Conservation (phyloP, 1,140 invertebrate genomes). For the Leptoteleia sp. region DNA sequence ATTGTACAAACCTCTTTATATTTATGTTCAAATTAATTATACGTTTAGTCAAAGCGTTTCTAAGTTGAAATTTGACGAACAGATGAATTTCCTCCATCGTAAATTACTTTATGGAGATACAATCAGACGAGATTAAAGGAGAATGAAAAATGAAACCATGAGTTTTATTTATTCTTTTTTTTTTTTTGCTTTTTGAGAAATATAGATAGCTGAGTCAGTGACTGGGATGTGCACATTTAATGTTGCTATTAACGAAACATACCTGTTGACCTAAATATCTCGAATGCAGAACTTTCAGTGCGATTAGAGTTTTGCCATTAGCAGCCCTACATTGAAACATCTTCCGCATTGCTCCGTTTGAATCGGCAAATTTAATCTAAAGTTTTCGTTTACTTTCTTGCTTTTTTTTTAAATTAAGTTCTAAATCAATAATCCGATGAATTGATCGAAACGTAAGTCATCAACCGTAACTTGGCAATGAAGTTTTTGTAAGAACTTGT, state of each 20-base stretch:
- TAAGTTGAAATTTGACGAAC: too few species aligned
- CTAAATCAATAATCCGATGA: constrained; percentile 38
- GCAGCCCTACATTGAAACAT: constrained; percentile 8
- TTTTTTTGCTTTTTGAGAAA: constrained; percentile 6
- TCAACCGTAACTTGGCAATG: constrained; percentile 32
- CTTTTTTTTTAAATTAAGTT: constrained; percentile 37
- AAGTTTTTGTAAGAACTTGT: constrained; percentile 47
- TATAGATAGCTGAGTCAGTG: constrained; percentile 4
- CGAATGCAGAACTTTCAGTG: constrained; percentile 32
- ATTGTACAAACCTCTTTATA: too few species aligned
- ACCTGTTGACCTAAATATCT: constrained; percentile 45
- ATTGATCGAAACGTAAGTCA: constrained; percentile 31
- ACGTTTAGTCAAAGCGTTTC: too few species aligned
- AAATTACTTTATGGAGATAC: constrained; percentile 1
- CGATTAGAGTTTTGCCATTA: constrained; percentile 49
- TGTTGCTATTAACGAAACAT: constrained; percentile 41
- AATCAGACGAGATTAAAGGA: too few species aligned
- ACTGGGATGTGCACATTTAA: constrained; percentile 18
- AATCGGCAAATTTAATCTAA: constrained; percentile 34
- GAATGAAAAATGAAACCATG: constrained; percentile 11
- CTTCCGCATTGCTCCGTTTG: background rate
- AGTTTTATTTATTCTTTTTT: too few species aligned
- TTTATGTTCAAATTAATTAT: too few species aligned
- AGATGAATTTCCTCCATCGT: too few species aligned
- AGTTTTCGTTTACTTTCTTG: constrained; percentile 34